phyloP scores from a whole-genome alignment of 2,888 invertebrate genomes.

The Tetranychus piercei region DNA sequence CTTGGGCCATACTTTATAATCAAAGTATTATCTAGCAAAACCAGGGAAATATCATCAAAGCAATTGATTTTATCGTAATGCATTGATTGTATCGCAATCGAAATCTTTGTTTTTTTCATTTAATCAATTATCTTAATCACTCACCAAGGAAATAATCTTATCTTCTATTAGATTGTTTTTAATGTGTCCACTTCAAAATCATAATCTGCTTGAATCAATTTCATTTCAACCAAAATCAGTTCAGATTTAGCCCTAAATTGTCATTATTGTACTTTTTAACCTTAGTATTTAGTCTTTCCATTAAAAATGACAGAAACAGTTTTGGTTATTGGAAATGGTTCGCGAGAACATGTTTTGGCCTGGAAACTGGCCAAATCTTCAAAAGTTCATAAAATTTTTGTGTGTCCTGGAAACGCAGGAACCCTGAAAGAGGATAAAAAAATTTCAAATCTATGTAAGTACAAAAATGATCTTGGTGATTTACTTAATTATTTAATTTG shows the following conservation, averaged over 20 bases:
- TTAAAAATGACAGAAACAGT: constrained; percentile 32
- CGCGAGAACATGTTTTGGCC: constrained; percentile 82
- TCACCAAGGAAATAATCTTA: neutral
- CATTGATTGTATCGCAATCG: neutral
- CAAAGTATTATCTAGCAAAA: neutral
- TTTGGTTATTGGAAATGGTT: constrained; percentile 73
- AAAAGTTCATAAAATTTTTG: constrained; percentile 47
- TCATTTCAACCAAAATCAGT: neutral
- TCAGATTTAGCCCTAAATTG: neutral
- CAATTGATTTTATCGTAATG: neutral
- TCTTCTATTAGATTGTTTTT: neutral
- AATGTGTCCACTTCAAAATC: neutral
- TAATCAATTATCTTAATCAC: neutral
- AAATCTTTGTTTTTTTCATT: neutral
- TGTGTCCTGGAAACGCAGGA: constrained; percentile 74
- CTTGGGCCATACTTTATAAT: neutral
- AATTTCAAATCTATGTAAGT: constrained; percentile 22
- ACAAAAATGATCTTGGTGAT: neutral
- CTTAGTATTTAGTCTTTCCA: neutral
- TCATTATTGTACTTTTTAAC: neutral
- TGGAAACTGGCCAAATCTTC: constrained; percentile 75
- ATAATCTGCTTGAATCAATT: neutral
- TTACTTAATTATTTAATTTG: neutral
- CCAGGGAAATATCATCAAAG: neutral
- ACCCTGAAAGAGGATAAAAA: constrained; percentile 40